Conservation (phyloP, 2,888 invertebrate genomes). For the Lymantria monacha region DNA sequence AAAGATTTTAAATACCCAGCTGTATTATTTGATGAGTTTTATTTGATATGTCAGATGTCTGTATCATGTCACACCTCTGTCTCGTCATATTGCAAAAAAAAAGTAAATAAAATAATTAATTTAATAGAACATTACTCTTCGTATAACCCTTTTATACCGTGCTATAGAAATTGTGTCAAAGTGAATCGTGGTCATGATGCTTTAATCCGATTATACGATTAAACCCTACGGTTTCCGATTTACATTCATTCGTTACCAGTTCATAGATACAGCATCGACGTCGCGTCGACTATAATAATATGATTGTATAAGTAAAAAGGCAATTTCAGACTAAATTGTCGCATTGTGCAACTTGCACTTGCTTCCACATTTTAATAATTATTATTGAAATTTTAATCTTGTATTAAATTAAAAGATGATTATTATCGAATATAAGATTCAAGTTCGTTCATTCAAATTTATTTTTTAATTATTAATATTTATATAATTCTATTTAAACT, state of each 20-base stretch:
- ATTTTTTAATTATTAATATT: too few relatives aligned
- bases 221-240: slow-evolving; percentile 12
- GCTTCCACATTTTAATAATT: not conserved
- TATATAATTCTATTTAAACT: too few relatives aligned
- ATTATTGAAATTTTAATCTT: not conserved
- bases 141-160: not conserved
- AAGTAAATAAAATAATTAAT: not conserved
- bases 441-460: too few relatives aligned
- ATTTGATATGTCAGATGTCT: too few relatives aligned
- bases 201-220: slow-evolving; percentile 23
- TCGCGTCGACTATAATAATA: too few relatives aligned
- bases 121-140: not conserved
- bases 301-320: not conserved
- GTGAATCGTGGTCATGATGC: not conserved
- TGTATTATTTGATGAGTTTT: too few relatives aligned
- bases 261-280: not conserved
- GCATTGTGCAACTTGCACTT: not conserved
- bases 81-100: too few relatives aligned
- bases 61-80: too few relatives aligned
- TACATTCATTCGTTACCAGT: slow-evolving; percentile 4
- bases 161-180: not conserved
- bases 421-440: too few relatives aligned
- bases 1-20: too few relatives aligned
- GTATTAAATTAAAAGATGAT: not conserved
- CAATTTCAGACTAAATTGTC: not conserved